Evolutionary conservation across 2,113 vertebrate species (phyloP).

Genomic region (Lepidiolamprologus cunningtoni): DNA sequence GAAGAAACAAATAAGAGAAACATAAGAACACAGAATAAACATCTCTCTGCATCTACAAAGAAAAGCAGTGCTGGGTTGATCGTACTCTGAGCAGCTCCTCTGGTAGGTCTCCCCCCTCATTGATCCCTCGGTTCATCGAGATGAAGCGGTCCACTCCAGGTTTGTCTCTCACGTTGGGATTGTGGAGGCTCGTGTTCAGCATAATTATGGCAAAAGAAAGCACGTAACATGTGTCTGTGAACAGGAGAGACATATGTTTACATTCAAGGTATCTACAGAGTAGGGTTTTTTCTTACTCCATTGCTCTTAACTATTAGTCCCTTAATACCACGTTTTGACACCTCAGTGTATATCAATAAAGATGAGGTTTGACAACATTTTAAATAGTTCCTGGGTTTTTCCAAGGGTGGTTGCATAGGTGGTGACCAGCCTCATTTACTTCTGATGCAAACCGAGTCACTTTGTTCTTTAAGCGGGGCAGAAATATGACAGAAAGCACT

Average conservation of each 20-base stretch:
- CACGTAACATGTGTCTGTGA: slow-evolving; percentile 85
- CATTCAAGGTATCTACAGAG: background rate
- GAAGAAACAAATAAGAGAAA: background rate
- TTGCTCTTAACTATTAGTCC: background rate
- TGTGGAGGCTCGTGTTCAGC: slow-evolving; percentile 91
- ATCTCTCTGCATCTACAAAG: background rate
- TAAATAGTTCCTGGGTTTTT: background rate
- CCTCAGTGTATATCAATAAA: background rate
- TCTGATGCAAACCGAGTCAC: background rate
- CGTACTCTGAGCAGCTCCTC: slow-evolving; percentile 85
- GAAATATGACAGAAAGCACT: background rate
- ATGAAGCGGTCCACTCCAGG: slow-evolving; percentile 82
- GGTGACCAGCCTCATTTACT: background rate
- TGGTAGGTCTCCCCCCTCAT: slow-evolving; percentile 85
- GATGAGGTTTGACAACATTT: background rate
- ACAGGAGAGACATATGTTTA: background rate
- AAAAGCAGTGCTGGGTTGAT: background rate
- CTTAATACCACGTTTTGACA: background rate
- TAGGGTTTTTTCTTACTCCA: background rate
- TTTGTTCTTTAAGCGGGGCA: background rate
- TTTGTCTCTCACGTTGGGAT: slow-evolving; percentile 88
- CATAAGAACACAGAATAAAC: background rate
- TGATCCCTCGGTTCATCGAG: slow-evolving; percentile 90
- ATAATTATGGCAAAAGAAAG: slow-evolving; percentile 89
- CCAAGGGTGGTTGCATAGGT: background rate